Base-by-base conservation (phyloP, 2,797 vertebrate genomes). In the Lates japonicus region DNA sequence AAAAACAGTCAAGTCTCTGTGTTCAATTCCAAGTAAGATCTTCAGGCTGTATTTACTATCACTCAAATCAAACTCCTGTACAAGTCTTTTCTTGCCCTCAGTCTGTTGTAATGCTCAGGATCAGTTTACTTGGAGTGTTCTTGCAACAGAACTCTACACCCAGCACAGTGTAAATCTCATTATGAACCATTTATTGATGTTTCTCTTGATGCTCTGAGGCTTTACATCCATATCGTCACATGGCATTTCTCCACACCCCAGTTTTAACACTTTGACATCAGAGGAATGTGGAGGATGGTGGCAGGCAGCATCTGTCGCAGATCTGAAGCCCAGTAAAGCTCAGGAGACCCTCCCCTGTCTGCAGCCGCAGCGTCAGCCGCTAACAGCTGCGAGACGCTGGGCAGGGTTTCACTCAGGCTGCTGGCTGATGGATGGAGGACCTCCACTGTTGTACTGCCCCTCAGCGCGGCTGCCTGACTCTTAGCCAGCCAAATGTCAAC, bases 291-390 rank as follows among this genome's bases (percentile, higher is more conserved):
- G 52, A 31, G 29, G 78, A 83, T 65, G 74, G 71, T 77, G 63
- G 57, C 59, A 62, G 58, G 60, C 80, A 65, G 85, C 92, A 87
- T 93, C 86, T 94, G 93, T 81, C 83, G 78, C 78, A 41, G 86
- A 82, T 90, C 78, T 86, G 88, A 90, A 78, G 77, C 65, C 82
- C 73, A 74, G 67, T 80, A 86, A 86, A 84, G 80, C 81, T 82
- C 79, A 76, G 49, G 77, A 88, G 87, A 37, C 81, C 65, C 73
- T 77, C 64, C 77, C 77, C 70, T 29, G 80, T 87, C 86, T 83
- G 75, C 86, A 74, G 78, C 74, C 22, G 3, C 57, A 29, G 74
- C 0, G 58, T 71, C 77, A 62, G 87, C 54, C 37, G 65, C 82
- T 46, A 58, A 77, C 91, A 91, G 92, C 87, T 86, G 91, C 14